phyloP scores from a whole-genome alignment of 2,888 invertebrate species.

The Abscondita cerata region DNA sequence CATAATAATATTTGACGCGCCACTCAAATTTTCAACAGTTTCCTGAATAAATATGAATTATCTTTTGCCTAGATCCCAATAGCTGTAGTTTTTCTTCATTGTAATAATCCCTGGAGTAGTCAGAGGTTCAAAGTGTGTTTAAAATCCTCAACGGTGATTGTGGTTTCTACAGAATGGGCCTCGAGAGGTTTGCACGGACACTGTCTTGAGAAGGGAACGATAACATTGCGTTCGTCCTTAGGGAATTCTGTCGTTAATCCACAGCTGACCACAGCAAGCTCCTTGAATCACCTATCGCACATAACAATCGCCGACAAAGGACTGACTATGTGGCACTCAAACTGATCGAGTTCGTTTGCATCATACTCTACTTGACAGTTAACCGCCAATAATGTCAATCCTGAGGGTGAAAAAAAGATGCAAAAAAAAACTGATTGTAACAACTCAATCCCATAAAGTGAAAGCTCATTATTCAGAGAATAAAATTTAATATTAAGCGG shows the following conservation, averaged over 20 bases:
- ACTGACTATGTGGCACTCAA: constrained; percentile 40
- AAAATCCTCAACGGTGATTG: constrained; percentile 48
- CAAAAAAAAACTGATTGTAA: constrained; percentile 37
- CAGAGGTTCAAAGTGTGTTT: constrained; percentile 38
- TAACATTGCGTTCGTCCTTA: constrained; percentile 41
- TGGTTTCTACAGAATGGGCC: constrained; percentile 46
- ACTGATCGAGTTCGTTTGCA: constrained; percentile 40
- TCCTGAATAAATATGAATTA: constrained; percentile 25
- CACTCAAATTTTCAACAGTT: constrained; percentile 7
- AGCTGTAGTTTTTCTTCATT: constrained; percentile 41
- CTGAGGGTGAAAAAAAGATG: constrained; percentile 34
- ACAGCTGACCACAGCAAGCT: constrained; percentile 49
- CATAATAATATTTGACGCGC: neutral
- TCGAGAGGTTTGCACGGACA: constrained; percentile 38
- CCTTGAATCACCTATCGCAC: constrained; percentile 49
- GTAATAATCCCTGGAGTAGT: constrained; percentile 30
- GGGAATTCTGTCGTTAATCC: constrained; percentile 47
- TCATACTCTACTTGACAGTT: constrained; percentile 40
- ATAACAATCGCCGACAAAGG: constrained; percentile 47
- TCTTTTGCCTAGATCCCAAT: constrained; percentile 15
- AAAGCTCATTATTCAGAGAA: constrained; percentile 45
- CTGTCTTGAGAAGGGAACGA: constrained; percentile 39
- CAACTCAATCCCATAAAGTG: constrained; percentile 37
- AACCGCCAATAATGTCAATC: constrained; percentile 44
- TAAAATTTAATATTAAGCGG: constrained; percentile 47